A percentile compares a stretch with the other conserved stretches of the same genome.
These are phyloP conservation scores for Meteorus cinctellus DNA, from an alignment of 2,888 invertebrate species.

Conservation along the genomic window DNA sequence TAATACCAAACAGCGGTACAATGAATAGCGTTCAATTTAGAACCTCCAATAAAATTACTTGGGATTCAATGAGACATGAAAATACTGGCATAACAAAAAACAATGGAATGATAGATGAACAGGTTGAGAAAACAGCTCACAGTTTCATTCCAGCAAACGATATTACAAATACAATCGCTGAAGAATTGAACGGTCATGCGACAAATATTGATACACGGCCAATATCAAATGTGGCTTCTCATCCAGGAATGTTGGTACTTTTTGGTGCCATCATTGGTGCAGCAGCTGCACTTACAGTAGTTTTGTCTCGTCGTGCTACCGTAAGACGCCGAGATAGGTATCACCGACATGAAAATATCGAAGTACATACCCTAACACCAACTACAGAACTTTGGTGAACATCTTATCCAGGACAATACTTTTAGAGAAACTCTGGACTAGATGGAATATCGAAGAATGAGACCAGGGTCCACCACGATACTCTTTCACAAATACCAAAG, in stretches of 20 bases:
- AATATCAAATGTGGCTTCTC: slow-evolving; percentile 64
- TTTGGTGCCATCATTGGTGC: slow-evolving; percentile 76
- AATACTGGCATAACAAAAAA: slow-evolving; percentile 21
- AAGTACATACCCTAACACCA: slow-evolving; percentile 77
- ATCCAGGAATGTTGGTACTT: slow-evolving; percentile 77
- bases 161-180: slow-evolving; percentile 64
- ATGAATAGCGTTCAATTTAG: slow-evolving; percentile 12
- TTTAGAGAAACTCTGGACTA: slow-evolving; percentile 25
- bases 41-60: slow-evolving; percentile 29
- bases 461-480: slow-evolving; percentile 22
- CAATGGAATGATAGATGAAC: slow-evolving; percentile 22
- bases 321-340: slow-evolving; percentile 62
- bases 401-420: slow-evolving; percentile 19
- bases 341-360: slow-evolving; percentile 75
- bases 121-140: slow-evolving; percentile 26
- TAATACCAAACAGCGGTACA: not conserved
- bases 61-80: slow-evolving; percentile 4
- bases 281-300: slow-evolving; percentile 75
- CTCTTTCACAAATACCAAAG: slow-evolving; percentile 3
- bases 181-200: slow-evolving; percentile 63
- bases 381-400: slow-evolving; percentile 83
- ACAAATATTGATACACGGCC: slow-evolving; percentile 63
- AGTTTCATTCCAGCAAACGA: slow-evolving; percentile 66
- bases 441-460: slow-evolving; percentile 23
- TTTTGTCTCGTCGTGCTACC: slow-evolving; percentile 72